phyloP scores from a whole-genome alignment of 2,888 invertebrate species.

The Autographa pulchrina region DNA sequence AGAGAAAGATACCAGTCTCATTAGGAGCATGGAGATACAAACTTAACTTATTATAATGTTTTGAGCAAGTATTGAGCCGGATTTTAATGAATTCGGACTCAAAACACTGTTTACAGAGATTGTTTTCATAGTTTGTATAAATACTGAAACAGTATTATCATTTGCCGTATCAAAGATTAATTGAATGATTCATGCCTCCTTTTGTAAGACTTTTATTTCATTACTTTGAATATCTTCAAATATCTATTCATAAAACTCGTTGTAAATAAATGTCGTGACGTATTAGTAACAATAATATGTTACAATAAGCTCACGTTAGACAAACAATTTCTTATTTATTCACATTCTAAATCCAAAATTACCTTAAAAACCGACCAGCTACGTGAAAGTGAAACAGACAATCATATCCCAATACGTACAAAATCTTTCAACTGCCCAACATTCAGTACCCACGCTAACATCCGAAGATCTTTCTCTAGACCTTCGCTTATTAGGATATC shows the following conservation, averaged over 20 bases:
- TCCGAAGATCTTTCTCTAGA: constrained; percentile 42
- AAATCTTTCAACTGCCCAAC: constrained; percentile 34
- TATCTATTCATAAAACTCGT: too few relatives aligned
- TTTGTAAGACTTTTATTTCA: too few relatives aligned
- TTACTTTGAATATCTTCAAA: too few relatives aligned
- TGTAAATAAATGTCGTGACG: too few relatives aligned
- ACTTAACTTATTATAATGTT: constrained; percentile 6
- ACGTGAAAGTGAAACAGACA: not conserved
- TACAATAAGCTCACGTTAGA: too few relatives aligned
- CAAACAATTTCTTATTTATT: too few relatives aligned
- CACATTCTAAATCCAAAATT: not conserved
- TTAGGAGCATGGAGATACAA: constrained; percentile 5
- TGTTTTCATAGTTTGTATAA: not conserved
- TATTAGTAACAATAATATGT: too few relatives aligned
- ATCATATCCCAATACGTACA: constrained; percentile 21
- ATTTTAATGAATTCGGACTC: constrained; percentile 23
- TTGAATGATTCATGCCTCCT: too few relatives aligned
- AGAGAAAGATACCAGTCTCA: not conserved
- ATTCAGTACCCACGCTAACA: constrained; percentile 15
- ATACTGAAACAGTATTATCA: too few relatives aligned
- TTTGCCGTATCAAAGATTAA: too few relatives aligned
- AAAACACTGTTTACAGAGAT: constrained; percentile 14
- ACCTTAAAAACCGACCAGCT: constrained; percentile 8
- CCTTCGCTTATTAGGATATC: constrained; percentile 58
- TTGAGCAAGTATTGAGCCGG: not conserved